Evolutionary conservation across 53 echinoderm and acorn worm genomes (phyloP).

Genomic region (Zoroaster sp.): DNA sequence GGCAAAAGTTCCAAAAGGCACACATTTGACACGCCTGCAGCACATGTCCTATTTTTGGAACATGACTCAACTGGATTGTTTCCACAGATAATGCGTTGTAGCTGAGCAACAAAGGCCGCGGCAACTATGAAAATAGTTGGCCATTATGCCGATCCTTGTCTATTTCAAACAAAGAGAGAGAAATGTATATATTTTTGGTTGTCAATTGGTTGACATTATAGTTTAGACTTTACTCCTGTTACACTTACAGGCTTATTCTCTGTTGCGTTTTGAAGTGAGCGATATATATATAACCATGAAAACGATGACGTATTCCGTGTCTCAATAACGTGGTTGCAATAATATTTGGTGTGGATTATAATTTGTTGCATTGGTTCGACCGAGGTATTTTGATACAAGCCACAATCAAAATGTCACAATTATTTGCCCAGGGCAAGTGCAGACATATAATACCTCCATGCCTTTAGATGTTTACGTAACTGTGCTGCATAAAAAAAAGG

Average conservation of each 20-base stretch:
- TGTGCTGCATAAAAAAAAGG: not conserved
- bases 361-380: not conserved
- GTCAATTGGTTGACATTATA: not conserved
- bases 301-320: not conserved
- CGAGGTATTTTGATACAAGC: conserved; percentile 14
- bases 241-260: not conserved
- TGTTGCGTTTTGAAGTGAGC: conserved; percentile 2
- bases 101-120: too few relatives aligned
- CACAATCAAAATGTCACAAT: not conserved
- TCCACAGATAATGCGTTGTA: too few relatives aligned
- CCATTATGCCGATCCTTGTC: too few relatives aligned
- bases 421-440: not conserved
- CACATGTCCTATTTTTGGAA: too few relatives aligned
- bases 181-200: not conserved
- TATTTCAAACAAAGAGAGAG: too few relatives aligned
- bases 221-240: not conserved
- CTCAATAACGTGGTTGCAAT: not conserved
- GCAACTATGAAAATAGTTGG: too few relatives aligned
- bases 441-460: not conserved
- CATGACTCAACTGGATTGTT: too few relatives aligned
- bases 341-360: not conserved
- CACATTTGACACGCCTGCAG: too few relatives aligned
- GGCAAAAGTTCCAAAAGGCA: too few relatives aligned
- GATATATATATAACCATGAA: not conserved
- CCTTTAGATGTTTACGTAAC: not conserved